These are phyloP conservation scores for Silurus glanis DNA, from an alignment of 2,113 vertebrate genomes.

Conservation along the genomic window DNA sequence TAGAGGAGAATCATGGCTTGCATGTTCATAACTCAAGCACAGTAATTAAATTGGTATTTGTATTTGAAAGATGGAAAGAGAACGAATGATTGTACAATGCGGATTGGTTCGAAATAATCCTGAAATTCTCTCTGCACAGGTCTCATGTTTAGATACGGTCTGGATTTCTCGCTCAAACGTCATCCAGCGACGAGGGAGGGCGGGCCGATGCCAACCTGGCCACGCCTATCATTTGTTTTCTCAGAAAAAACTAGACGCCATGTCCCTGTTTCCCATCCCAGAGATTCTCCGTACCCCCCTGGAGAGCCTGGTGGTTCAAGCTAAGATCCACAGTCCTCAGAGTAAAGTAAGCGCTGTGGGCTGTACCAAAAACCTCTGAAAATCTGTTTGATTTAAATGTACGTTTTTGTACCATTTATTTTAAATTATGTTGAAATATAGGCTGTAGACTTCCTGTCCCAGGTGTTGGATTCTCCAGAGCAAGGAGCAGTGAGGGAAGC, in stretches of 20 bases:
- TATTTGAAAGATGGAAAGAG: neutral
- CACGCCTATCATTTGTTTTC: constrained; percentile 92
- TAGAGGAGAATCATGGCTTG: too few species aligned
- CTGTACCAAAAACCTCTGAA: neutral
- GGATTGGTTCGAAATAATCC: neutral
- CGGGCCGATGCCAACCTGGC: constrained; percentile 92
- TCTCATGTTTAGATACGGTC: constrained; percentile 92
- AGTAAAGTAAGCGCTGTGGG: constrained; percentile 73
- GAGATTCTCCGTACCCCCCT: constrained; percentile 94
- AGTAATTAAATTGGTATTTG: neutral
- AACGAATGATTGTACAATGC: neutral
- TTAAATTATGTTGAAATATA: constrained; percentile 53
- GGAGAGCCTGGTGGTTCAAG: constrained; percentile 93
- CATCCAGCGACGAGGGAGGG: constrained; percentile 88
- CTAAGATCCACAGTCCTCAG: constrained; percentile 92
- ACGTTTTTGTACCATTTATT: neutral
- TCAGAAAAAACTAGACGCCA: constrained; percentile 79
- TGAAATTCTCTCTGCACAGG: constrained; percentile 66
- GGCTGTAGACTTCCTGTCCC: constrained; percentile 92
- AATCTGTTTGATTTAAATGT: neutral
- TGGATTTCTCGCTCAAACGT: constrained; percentile 94
- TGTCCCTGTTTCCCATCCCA: constrained; percentile 85
- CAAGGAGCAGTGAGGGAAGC: constrained; percentile 82
- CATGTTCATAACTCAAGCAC: neutral
- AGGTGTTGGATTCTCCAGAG: constrained; percentile 91